These are phyloP conservation scores for Amphiprion percula DNA, from an alignment of 2,113 vertebrate genomes.

Conservation along the genomic window DNA sequence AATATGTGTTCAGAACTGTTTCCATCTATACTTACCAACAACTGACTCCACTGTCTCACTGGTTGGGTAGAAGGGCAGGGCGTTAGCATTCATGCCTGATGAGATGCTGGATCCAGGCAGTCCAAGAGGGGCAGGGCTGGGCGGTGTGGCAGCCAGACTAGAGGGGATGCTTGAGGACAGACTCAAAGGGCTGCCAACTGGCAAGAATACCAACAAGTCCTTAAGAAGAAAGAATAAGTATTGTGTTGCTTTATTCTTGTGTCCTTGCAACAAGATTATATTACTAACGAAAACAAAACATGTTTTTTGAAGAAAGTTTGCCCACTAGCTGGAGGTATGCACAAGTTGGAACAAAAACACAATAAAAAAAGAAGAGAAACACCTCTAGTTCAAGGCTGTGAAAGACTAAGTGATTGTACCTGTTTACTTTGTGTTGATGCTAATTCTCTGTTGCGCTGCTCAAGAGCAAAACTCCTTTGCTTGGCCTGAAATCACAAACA, in stretches of 20 bases:
- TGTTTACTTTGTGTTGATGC: slow-evolving; percentile 93
- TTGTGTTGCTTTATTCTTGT: neutral
- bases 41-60: slow-evolving; percentile 99
- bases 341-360: neutral
- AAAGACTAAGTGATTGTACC: slow-evolving; percentile 76
- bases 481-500: slow-evolving; percentile 86
- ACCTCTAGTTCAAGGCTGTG: neutral
- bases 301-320: neutral
- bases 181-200: slow-evolving; percentile 95
- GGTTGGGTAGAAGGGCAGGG: slow-evolving; percentile 97
- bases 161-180: slow-evolving; percentile 97
- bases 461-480: slow-evolving; percentile 91
- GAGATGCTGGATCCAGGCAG: slow-evolving; percentile 75
- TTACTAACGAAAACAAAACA: neutral
- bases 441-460: slow-evolving; percentile 91
- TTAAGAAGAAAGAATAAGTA: slow-evolving; percentile 57
- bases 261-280: neutral
- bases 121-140: slow-evolving; percentile 92
- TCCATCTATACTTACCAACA: slow-evolving; percentile 87
- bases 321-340: neutral
- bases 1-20: neutral
- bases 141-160: slow-evolving; percentile 95
- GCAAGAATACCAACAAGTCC: slow-evolving; percentile 94
- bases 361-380: neutral
- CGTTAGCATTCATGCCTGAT: slow-evolving; percentile 98